Base-by-base conservation (phyloP, 2,888 invertebrate genomes). In the Bruchidius siliquastri region DNA sequence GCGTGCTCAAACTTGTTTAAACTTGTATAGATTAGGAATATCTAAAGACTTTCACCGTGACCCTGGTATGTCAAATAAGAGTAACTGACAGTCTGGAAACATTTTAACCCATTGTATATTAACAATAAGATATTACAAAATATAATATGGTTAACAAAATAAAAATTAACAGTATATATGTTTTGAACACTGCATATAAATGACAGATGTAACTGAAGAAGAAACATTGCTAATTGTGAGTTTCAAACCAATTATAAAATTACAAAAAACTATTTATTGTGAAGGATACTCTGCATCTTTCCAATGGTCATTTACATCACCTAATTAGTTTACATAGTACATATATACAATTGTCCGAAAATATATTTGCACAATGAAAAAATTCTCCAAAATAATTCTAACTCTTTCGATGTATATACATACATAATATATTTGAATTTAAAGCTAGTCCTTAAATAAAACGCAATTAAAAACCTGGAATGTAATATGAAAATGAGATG, bases 121-220 rank as follows among this genome's bases (percentile, higher is more conserved):
- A 83, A 83, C 81, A 84, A 83, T 82, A 83, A 83, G 83, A 82
- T 79, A 83, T 81, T 83, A 81, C 79, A 81, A 84, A 83, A 82
- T 82, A 82, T 82, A 82, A 80, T 79, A 81, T 79, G 79, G 80
- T 79, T 78, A 82, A 80, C 81, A 82, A 82, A 80, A 21, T 79
- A 74, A 76, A 73, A 80, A 80, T 78, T 81, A 82, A 82, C 80
- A 81, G 78, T 80, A 81, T 81, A 78, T 80, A 77, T 77, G 77
- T 77, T 78, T 21, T 80, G 78, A 80, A 81, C 81, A 79, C 76
- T 80, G 78, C 78, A 49, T 49, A 8, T 49, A 49, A 13, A 49
- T 49, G 13, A 49, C 18, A 49, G 6, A 49, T 49, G 49, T 49
- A 49, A 49, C 6, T 18, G 13, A 49, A 49, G 49, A 49, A 49